Base-by-base conservation (phyloP, 23 tunicate species). In the Trididemnum clinides region DNA sequence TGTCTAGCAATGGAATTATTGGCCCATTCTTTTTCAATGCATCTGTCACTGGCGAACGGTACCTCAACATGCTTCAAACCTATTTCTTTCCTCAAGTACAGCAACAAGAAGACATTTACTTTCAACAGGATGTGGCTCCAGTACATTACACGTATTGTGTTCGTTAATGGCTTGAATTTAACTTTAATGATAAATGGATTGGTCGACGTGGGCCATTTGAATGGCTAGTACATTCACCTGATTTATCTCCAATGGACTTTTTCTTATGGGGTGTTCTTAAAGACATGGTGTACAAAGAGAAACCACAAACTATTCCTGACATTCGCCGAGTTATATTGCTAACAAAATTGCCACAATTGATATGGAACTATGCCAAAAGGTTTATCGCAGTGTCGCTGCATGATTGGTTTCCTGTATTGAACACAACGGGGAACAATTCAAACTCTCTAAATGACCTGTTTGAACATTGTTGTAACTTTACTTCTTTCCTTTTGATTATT, bases 281-380 rank as follows among this genome's bases (percentile, higher is more conserved):
- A 74, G 81, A 74, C 81, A 37, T 74, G 81, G 81, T 44, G 81
- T 74, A 74, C 81, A 39, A 35, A 74, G 58, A 74, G 81, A 74
- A 74, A 74, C 59, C 81, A 74, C 81, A 32, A 74, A 74, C 81
- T 74, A 74, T 34, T 74, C 81, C 59, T 74, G 81, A 74, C 81
- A 74, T 74, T 35, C 81, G 81, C 81, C 30, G 58, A 74, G 81
- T 35, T 38, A n/a, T n/a, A 74, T 74, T 74, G 81, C 88, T 30
- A 59, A 85, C 34, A 85, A 77, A 50, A 66, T 31, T 66, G 75
- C 75, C 36, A 31, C 75, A 66, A 81, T 39, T 59, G 84, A 82
- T 62, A 75, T 57, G 66, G 82, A 85, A 51, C 88, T 74, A 66
- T 85, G 88, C 57, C 62, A 77, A 4, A 81, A 85, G 66, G 65